Conservation (phyloP, 2,888 invertebrate genomes). For the Pegoplata infirma region DNA sequence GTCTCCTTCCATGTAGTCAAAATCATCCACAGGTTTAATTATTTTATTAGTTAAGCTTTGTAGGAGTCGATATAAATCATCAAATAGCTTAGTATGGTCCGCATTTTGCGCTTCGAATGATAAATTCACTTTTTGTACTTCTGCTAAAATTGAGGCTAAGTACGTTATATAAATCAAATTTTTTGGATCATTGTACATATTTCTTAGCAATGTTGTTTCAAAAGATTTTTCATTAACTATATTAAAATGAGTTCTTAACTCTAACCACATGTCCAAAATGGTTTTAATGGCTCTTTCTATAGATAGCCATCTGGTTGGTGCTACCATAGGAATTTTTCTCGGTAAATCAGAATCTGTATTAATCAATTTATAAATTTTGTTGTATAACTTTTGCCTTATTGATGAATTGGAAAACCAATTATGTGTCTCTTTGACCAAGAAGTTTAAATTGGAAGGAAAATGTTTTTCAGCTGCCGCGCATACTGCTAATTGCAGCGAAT, state of each 20-base stretch:
- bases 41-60: conserved; percentile 3
- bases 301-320: conserved; percentile 1
- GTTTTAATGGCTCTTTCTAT: conserved; percentile 9
- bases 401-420: no score
- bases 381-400: background rate
- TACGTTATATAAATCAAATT: conserved; percentile 12
- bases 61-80: conserved; percentile 9
- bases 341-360: background rate
- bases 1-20: conserved; percentile 27
- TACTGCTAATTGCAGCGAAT: no score
- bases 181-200: background rate
- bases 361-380: background rate
- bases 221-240: conserved; percentile 3
- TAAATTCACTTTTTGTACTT: conserved; percentile 9
- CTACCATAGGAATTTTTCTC: background rate
- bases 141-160: conserved; percentile 1
- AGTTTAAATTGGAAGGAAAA: background rate
- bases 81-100: conserved; percentile 2
- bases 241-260: conserved; percentile 1
- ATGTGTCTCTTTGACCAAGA: no score
- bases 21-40: background rate
- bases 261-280: background rate
- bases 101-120: conserved; percentile 14
- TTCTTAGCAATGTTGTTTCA: background rate
- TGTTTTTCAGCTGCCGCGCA: background rate